These are phyloP conservation scores for Upupa epops DNA, from an alignment of 2,113 vertebrate genomes.

Conservation along the genomic window DNA sequence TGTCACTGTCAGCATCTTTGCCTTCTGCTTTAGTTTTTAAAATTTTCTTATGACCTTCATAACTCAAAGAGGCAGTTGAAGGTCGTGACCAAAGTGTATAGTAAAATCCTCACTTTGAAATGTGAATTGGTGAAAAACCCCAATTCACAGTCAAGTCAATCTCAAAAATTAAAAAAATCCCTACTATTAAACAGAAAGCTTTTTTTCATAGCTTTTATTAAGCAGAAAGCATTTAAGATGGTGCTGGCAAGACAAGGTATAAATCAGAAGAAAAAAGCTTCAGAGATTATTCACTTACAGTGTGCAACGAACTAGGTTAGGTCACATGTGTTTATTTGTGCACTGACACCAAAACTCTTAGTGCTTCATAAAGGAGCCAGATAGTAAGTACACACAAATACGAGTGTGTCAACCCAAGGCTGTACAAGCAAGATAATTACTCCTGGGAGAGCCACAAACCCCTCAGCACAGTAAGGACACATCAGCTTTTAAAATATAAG, in stretches of 20 bases:
- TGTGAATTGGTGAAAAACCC: background rate
- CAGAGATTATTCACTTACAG: background rate
- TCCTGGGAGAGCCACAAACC: background rate
- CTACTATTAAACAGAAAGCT: background rate
- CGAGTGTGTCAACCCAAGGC: background rate
- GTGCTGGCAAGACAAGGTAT: background rate
- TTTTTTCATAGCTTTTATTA: background rate
- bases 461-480: background rate
- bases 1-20: background rate
- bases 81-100: background rate
- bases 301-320: background rate
- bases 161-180: background rate
- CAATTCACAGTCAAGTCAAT: background rate
- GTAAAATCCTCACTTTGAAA: background rate
- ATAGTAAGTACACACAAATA: background rate
- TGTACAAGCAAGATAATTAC: background rate
- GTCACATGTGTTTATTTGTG: background rate
- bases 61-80: background rate
- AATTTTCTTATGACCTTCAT: background rate
- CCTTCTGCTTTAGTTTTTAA: background rate
- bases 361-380: background rate
- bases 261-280: background rate
- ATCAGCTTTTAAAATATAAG: background rate
- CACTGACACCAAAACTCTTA: background rate
- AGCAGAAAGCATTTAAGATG: background rate